Percentiles rank a stretch among this genome's conserved stretches.
phyloP scores from a whole-genome alignment of 2,113 vertebrate genomes.

The Fukomys damarensis region DNA sequence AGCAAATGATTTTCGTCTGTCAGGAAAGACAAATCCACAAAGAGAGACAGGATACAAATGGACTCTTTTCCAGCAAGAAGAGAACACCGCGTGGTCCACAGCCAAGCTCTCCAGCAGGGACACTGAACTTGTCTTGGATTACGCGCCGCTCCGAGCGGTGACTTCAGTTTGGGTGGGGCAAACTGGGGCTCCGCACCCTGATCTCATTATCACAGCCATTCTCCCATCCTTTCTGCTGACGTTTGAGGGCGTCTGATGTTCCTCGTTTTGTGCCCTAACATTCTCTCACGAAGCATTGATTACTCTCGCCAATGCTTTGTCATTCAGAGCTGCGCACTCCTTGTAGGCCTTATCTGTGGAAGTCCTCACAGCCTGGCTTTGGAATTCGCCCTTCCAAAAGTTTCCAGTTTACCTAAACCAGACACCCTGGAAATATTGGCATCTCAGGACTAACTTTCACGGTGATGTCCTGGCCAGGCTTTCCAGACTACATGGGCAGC shows the following conservation, averaged over 20 bases:
- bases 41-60: background rate
- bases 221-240: background rate
- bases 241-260: background rate
- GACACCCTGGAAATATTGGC: background rate
- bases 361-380: background rate
- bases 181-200: background rate
- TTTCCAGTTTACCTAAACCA: background rate
- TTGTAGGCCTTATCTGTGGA: background rate
- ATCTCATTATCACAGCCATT: too few species aligned
- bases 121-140: background rate
- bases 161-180: background rate
- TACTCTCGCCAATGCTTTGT: background rate
- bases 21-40: background rate
- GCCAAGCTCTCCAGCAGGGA: background rate
- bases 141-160: rapidly evolving
- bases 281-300: background rate
- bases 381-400: background rate
- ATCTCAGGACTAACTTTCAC: background rate
- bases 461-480: background rate
- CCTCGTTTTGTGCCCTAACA: background rate
- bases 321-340: slow-evolving; percentile 14
- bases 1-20: background rate
- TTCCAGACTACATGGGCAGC: background rate
- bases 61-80: background rate
- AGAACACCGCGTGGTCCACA: background rate